Evolutionary conservation across 2,113 vertebrate genomes (phyloP).

Genomic region (Orthonyx spaldingii): DNA sequence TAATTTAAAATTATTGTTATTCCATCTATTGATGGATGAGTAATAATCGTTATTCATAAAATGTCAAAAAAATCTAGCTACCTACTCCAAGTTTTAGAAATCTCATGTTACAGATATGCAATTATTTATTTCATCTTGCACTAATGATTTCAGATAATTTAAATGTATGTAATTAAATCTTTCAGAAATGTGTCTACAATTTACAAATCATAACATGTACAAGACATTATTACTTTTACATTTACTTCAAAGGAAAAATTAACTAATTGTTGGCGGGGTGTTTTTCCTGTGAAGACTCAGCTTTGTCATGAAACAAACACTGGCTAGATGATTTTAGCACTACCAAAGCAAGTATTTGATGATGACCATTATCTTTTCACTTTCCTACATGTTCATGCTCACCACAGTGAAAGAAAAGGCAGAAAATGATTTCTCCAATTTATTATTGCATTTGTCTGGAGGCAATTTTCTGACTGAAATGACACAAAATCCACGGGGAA

Average conservation of each 20-base stretch:
- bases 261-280: not conserved
- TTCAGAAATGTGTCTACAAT: not conserved
- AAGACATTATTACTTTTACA: not conserved
- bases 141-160: not conserved
- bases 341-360: constrained; percentile 3
- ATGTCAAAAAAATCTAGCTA: not conserved
- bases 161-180: not conserved
- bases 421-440: constrained; percentile 54
- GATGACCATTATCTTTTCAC: constrained; percentile 12
- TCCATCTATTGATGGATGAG: not conserved
- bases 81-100: not conserved
- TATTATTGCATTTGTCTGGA: constrained; percentile 67
- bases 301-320: not conserved
- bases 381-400: constrained; percentile 20
- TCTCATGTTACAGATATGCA: not conserved
- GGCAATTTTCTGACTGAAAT: constrained; percentile 71
- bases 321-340: not conserved
- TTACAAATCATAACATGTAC: not conserved
- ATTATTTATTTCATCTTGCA: not conserved
- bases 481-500: constrained; percentile 68
- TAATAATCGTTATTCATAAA: not conserved
- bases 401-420: constrained; percentile 17
- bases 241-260: not conserved
- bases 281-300: not conserved
- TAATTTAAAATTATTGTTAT: not conserved